Conservation (phyloP, 2,888 invertebrate genomes). For the Drosophila meridionalis region DNA sequence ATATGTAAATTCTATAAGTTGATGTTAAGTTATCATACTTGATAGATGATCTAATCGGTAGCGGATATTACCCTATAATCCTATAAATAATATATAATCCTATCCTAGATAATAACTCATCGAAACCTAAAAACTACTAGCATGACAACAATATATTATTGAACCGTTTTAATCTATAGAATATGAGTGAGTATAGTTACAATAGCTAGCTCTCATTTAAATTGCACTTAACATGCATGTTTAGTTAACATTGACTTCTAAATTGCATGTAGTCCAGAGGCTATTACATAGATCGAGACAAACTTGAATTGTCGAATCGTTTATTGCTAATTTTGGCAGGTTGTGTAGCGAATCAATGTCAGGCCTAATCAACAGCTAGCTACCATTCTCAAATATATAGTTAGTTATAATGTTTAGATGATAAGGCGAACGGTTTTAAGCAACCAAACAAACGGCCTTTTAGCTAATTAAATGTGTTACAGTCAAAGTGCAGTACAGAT, state of each 20-base stretch:
- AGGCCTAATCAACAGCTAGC: slow-evolving; percentile 7
- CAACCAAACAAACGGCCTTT: background rate
- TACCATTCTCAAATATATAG: background rate
- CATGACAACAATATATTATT: background rate
- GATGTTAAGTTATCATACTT: background rate
- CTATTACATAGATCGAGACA: background rate
- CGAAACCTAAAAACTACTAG: background rate
- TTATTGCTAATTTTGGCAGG: background rate
- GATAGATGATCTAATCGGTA: background rate
- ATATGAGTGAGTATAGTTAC: background rate
- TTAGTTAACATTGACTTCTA: background rate
- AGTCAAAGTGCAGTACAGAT: slow-evolving; percentile 31
- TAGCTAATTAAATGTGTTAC: slow-evolving; percentile 2
- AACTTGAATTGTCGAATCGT: background rate
- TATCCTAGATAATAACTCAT: no score
- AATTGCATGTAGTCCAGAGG: background rate
- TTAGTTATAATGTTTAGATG: background rate
- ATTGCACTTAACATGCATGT: background rate
- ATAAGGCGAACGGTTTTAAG: background rate
- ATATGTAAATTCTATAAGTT: background rate
- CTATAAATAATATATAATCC: no score
- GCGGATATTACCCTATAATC: background rate
- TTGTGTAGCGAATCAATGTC: background rate
- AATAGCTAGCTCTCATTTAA: background rate
- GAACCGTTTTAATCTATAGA: background rate